These are phyloP conservation scores for Burhinus bistriatus DNA, from an alignment of 2,113 vertebrate genomes.

Conservation along the genomic window DNA sequence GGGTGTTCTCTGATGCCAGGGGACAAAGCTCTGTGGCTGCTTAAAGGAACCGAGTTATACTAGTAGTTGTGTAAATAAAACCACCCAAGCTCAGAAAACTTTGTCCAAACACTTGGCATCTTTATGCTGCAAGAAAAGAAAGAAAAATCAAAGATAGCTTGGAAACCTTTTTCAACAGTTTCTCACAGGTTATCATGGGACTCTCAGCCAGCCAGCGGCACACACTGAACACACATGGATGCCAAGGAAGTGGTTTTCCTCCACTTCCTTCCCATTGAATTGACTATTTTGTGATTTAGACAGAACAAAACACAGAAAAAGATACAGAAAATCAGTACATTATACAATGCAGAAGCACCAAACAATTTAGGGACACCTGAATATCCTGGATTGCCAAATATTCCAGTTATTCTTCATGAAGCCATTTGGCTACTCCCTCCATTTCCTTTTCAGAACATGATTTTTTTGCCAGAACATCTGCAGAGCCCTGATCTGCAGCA, in stretches of 20 bases:
- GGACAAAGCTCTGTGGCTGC: background rate
- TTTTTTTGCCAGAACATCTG: background rate
- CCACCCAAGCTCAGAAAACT: background rate
- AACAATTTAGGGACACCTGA: background rate
- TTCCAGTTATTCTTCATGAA: background rate
- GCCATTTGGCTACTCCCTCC: background rate
- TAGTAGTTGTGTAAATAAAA: background rate
- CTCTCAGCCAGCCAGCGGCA: background rate
- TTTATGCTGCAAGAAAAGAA: background rate
- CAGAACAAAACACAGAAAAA: background rate
- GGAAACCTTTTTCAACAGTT: background rate
- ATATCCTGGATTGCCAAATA: background rate
- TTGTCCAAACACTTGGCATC: background rate
- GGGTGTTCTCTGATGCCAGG: background rate
- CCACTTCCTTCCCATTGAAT: background rate
- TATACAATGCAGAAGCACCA: background rate
- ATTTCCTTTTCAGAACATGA: background rate
- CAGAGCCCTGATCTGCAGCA: background rate
- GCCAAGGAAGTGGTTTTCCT: background rate
- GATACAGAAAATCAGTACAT: background rate
- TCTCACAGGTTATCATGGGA: background rate
- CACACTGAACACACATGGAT: background rate
- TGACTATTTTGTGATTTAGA: background rate
- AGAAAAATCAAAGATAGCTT: background rate
- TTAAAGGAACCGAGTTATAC: background rate